A percentile compares a stretch with the other conserved stretches of the same genome.
Evolutionary conservation across 2,113 vertebrate genomes (phyloP).

Genomic region (Podarcis cretensis): DNA sequence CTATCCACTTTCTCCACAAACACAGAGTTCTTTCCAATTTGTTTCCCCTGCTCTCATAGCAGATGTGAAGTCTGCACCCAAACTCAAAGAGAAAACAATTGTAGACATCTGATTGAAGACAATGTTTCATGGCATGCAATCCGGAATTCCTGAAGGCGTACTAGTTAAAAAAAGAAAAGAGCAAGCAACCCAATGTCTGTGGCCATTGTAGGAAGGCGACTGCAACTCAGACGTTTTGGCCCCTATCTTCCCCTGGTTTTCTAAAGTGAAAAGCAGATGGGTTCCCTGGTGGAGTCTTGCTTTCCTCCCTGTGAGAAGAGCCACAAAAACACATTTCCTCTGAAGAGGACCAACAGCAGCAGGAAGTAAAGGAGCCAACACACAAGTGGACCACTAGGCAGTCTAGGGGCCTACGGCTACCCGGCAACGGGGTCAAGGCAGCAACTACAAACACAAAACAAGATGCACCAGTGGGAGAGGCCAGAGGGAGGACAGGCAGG

Average conservation of each 20-base stretch:
- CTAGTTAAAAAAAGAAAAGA: not conserved
- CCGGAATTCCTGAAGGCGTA: too few relatives aligned
- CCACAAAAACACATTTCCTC: conserved; percentile 7
- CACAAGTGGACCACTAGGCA: not conserved
- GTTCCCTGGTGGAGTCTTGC: not conserved
- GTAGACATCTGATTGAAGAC: not conserved
- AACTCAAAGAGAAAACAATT: not conserved
- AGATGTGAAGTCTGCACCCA: not conserved
- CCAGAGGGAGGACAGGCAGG: conserved; percentile 19
- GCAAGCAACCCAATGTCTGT: not conserved
- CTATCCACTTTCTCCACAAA: not conserved
- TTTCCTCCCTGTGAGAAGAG: not conserved
- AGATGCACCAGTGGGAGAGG: conserved; percentile 33
- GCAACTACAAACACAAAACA: conserved; percentile 52
- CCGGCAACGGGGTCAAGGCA: not conserved
- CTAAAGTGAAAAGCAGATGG: not conserved
- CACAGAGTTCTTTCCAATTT: not conserved
- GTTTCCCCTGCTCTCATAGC: not conserved
- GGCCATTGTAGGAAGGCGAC: too few relatives aligned
- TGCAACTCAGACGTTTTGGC: not conserved
- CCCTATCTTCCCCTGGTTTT: not conserved
- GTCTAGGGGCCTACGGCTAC: not conserved
- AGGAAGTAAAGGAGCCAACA: not conserved
- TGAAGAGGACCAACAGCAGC: not conserved
- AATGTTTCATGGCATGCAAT: not conserved